A percentile compares a stretch with the other conserved stretches of the same genome.
These are phyloP conservation scores for Vulpes ferrilata DNA, from an alignment of 2,113 vertebrate species.

Conservation along the genomic window DNA sequence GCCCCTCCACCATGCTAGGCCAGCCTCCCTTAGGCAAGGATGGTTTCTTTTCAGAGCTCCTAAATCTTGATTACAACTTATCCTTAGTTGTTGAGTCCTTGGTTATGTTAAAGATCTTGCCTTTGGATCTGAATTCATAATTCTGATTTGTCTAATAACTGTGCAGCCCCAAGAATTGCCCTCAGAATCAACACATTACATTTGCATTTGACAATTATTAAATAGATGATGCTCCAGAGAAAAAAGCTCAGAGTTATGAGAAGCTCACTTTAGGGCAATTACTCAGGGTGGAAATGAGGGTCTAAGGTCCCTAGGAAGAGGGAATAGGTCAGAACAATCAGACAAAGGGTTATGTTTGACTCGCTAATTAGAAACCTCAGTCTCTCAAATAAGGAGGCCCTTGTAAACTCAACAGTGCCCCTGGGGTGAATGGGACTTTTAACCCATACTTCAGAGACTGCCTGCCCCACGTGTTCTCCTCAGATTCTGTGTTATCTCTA, in stretches of 20 bases:
- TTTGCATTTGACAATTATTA: slow-evolving; percentile 44
- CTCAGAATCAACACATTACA: neutral
- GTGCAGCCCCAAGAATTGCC: neutral
- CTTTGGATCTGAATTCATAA: neutral
- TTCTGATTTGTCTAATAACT: neutral
- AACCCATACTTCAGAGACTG: neutral
- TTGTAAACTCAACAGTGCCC: neutral
- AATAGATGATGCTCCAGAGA: slow-evolving; percentile 29
- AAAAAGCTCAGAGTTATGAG: neutral
- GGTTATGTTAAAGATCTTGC: neutral
- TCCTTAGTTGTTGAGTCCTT: neutral
- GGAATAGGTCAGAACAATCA: neutral
- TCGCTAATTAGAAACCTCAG: slow-evolving; percentile 55
- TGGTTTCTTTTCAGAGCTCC: neutral
- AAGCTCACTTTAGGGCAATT: neutral
- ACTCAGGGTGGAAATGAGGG: neutral
- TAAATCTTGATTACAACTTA: neutral
- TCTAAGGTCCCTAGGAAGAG: neutral
- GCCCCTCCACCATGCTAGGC: neutral
- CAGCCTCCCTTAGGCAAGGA: neutral
- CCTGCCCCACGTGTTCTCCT: neutral
- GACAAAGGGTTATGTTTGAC: neutral
- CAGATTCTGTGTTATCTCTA: neutral
- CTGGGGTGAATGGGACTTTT: neutral
- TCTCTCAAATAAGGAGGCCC: neutral